phyloP scores from a whole-genome alignment of 2,888 invertebrate species.

The Boloria euphrosyne region DNA sequence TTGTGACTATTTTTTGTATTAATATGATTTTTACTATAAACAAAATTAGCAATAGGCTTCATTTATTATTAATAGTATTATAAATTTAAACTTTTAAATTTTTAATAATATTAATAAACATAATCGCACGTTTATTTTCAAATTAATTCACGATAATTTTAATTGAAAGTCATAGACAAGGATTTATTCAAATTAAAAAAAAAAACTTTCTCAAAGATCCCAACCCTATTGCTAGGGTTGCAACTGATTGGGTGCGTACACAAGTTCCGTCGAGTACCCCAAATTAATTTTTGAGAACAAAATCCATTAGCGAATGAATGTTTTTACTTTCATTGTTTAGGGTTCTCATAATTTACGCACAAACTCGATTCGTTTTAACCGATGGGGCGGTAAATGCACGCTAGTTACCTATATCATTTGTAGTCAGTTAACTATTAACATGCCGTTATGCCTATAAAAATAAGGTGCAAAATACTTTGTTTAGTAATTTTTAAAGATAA shows the following conservation, averaged over 20 bases:
- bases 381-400: constrained; percentile 72
- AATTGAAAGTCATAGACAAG: background rate
- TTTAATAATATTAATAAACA: no score
- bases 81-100: no score
- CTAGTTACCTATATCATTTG: constrained; percentile 39
- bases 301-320: constrained; percentile 78
- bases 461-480: constrained; percentile 46
- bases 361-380: constrained; percentile 77
- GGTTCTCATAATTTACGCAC: constrained; percentile 78
- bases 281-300: constrained; percentile 81
- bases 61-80: no score
- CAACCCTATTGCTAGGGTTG: constrained; percentile 54
- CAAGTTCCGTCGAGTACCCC: constrained; percentile 75
- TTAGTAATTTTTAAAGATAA: constrained; percentile 24
- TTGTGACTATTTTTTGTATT: no score
- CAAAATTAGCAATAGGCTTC: no score
- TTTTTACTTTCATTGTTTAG: constrained; percentile 75
- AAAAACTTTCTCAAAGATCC: constrained; percentile 3
- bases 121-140: no score
- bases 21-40: no score
- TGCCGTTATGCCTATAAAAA: constrained; percentile 35
- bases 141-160: no score
- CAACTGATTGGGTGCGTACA: constrained; percentile 72
- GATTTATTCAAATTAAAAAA: background rate
- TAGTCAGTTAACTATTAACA: background rate